Base-by-base conservation (phyloP, 2,888 invertebrate species). In the Apamea sordens region DNA sequence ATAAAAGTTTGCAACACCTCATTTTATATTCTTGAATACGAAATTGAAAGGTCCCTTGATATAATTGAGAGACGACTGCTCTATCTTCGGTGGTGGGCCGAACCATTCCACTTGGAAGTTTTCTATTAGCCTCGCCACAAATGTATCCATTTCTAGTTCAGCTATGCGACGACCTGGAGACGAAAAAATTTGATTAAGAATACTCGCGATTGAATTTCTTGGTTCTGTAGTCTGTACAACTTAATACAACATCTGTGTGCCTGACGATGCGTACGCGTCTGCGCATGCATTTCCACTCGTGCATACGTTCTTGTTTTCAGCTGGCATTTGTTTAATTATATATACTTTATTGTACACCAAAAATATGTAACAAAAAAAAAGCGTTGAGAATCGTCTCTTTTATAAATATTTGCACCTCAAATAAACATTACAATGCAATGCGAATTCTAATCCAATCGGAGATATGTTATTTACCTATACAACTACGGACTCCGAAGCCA, bases 401-500 rank as follows among this genome's bases (percentile, higher is more conserved):
- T 13, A 18, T 6, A n/a, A 15, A n/a, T 24, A 36, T 47, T n/a
- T 32, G 36, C 15, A 24, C 10, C 15, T 41, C 10, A n/a, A 41
- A n/a, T 41, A n/a, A 41, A 24, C 36, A 65, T 36, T 41, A 15
- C 10, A 36, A 47, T 36, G 10, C 21, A 11, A 44, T 44, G 11
- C 44, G 44, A 44, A 47, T 47, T 47, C 5, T 47, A 68, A 28
- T 44, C n/a, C 5, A n/a, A 41, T n/a, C 15, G 67, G 41, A 41
- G 4, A 21, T 24, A 41, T 4, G 4, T 47, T n/a, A 59, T 28
- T 87, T 90, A 95, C 98, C 98, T 88, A 98, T 95, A 89, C 98
- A 98, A 96, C 97, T 97, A 50, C 98, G 96, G 36, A 97, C 97
- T 5, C 98, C 98, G 86, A 97, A 98, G 4, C 98, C 98, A 89